These are phyloP conservation scores for Holothuria scabra DNA, from an alignment of 53 echinoderm and acorn worm genomes.

Conservation along the genomic window DNA sequence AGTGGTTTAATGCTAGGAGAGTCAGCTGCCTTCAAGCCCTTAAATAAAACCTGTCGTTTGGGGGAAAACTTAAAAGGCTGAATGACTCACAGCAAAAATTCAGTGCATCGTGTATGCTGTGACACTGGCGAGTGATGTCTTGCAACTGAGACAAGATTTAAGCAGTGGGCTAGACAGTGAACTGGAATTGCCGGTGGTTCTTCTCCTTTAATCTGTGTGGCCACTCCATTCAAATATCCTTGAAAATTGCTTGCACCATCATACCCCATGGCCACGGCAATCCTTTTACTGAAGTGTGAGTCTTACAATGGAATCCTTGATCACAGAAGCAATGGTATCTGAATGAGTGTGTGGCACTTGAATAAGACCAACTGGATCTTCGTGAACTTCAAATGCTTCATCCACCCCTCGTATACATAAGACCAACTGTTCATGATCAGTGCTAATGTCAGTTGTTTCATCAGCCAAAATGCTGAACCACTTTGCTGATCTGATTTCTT, in stretches of 20 bases:
- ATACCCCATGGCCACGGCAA: conserved; percentile 50
- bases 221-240: conserved; percentile 21
- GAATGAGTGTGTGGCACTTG: conserved; percentile 39
- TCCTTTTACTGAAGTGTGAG: conserved; percentile 14
- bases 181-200: conserved; percentile 37
- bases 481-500: conserved; percentile 29
- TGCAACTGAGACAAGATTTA: conserved; percentile 50
- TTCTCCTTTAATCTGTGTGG: conserved; percentile 4
- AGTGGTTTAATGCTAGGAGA: too few species aligned
- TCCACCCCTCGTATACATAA: conserved; percentile 49
- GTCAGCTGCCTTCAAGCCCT: too few species aligned
- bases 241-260: conserved; percentile 40
- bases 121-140: conserved; percentile 18
- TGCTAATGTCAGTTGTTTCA: conserved; percentile 32
- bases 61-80: conserved; percentile 26
- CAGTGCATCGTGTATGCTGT: conserved; percentile 16
- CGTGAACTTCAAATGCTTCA: conserved; percentile 22
- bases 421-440: conserved; percentile 29
- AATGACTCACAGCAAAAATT: background rate
- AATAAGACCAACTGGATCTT: conserved; percentile 40
- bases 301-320: conserved; percentile 31
- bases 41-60: too few species aligned
- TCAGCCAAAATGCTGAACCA: conserved; percentile 46
- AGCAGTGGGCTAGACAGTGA: conserved; percentile 46
- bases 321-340: conserved; percentile 12